Evolutionary conservation across 2,888 invertebrate species (phyloP).

Genomic region (Lycocerus yunnanus): DNA sequence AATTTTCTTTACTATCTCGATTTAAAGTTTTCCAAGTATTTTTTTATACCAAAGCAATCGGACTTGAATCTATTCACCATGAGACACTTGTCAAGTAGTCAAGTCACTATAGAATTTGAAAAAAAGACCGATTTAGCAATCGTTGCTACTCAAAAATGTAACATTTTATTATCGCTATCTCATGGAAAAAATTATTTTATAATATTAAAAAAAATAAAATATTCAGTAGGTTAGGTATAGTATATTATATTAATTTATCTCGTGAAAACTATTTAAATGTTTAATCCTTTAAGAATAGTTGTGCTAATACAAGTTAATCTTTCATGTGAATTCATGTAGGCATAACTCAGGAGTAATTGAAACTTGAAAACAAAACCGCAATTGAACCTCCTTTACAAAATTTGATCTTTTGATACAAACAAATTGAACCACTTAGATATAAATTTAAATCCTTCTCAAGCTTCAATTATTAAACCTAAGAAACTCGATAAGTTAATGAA

Average conservation of each 20-base stretch:
- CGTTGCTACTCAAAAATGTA: too few species aligned
- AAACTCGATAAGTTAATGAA: neutral
- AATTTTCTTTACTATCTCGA: too few species aligned
- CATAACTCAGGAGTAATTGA: neutral
- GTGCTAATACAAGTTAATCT: neutral
- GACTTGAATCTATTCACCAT: too few species aligned
- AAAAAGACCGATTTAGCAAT: too few species aligned
- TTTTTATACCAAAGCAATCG: too few species aligned
- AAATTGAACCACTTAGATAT: neutral
- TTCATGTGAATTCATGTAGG: neutral
- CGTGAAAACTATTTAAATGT: neutral
- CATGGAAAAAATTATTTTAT: neutral
- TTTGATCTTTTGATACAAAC: neutral
- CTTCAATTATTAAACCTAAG: neutral
- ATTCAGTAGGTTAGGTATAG: too few species aligned
- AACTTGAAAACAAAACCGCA: neutral
- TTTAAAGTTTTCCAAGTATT: too few species aligned
- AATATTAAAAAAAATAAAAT: neutral
- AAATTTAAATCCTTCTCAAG: neutral
- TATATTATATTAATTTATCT: neutral
- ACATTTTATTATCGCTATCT: too few species aligned
- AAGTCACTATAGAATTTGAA: too few species aligned
- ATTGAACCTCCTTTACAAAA: neutral
- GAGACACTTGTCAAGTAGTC: too few species aligned
- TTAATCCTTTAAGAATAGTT: neutral